These are phyloP conservation scores for Deroptyus accipitrinus DNA, from an alignment of 2,113 vertebrate genomes.

Conservation along the genomic window DNA sequence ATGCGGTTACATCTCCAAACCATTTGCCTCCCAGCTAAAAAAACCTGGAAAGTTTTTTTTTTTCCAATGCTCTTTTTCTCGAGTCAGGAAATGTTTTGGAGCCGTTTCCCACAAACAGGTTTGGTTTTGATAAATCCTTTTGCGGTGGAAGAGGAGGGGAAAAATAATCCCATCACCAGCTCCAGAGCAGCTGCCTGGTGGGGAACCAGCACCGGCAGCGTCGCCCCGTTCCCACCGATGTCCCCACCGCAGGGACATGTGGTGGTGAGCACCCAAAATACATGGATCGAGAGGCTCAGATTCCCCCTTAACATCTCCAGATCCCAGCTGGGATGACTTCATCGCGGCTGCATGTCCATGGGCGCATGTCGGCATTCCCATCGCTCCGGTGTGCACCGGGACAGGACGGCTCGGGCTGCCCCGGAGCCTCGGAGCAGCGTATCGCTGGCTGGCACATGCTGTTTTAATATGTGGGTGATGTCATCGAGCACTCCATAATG, in stretches of 20 bases:
- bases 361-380: neutral
- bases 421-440: fast-evolving
- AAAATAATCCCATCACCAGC: neutral
- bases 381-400: fast-evolving
- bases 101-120: conserved; percentile 1
- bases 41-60: neutral
- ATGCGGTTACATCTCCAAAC: neutral
- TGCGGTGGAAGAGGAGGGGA: neutral
- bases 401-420: neutral
- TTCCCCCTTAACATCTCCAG: neutral
- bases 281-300: neutral
- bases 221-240: neutral
- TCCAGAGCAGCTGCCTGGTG: neutral
- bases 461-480: conserved; percentile 36
- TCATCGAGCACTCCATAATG: neutral
- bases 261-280: neutral
- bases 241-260: neutral
- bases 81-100: conserved; percentile 53
- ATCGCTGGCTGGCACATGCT: neutral
- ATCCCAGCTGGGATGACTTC: neutral
- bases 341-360: fast-evolving
- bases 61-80: neutral
- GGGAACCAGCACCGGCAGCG: neutral
- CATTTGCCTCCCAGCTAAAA: neutral
- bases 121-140: conserved; percentile 14